Evolutionary conservation across 2,113 vertebrate genomes (phyloP).

Genomic region (Polypterus bichir): DNA sequence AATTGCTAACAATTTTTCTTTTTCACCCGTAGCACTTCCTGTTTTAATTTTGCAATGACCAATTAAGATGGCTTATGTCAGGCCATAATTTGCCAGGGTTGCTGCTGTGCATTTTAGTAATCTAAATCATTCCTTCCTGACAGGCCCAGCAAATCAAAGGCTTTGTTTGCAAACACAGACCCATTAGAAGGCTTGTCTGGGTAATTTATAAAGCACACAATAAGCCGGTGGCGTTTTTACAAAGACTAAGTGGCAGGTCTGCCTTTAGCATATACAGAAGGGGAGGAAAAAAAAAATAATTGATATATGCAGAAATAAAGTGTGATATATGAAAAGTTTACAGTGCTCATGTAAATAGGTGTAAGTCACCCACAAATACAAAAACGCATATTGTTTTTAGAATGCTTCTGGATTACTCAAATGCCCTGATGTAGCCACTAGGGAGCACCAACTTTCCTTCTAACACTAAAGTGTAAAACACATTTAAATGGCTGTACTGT

Average conservation of each 20-base stretch:
- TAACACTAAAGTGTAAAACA: not conserved
- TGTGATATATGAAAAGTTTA: no score
- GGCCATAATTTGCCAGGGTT: not conserved
- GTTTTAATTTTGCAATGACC: not conserved
- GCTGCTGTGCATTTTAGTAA: not conserved
- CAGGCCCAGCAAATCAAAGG: constrained; percentile 1
- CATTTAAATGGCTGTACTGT: not conserved
- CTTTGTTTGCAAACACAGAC: constrained; percentile 1
- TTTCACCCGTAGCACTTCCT: not conserved
- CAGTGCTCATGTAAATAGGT: no score
- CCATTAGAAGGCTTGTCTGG: constrained; percentile 2
- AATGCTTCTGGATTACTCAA: no score
- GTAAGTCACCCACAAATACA: no score
- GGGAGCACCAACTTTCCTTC: no score
- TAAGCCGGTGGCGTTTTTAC: no score
- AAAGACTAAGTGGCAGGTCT: no score
- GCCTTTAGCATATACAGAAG: no score
- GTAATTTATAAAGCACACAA: not conserved
- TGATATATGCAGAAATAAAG: no score
- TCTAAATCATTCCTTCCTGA: not conserved
- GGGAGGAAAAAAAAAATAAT: no score
- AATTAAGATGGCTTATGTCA: constrained; percentile 1
- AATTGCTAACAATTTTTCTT: not conserved
- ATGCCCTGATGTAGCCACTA: no score
- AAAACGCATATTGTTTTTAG: no score